phyloP scores from a whole-genome alignment of 2,797 vertebrate species.

The Chelidonichthys spinosus region DNA sequence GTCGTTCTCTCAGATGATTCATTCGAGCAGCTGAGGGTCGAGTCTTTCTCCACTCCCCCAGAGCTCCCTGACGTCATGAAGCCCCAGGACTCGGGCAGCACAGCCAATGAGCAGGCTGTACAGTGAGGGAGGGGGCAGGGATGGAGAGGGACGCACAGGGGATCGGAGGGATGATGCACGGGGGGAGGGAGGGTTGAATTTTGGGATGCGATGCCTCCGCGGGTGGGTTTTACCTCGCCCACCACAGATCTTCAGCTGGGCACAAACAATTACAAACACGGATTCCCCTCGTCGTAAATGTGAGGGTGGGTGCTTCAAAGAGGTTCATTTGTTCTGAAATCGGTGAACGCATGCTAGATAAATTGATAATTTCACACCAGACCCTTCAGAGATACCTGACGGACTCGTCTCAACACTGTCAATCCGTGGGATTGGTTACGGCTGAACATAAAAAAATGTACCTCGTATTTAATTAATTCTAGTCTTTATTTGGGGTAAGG shows the following conservation, averaged over 20 bases:
- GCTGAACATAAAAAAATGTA: constrained; percentile 74
- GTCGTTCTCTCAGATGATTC: constrained; percentile 83
- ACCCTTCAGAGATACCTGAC: constrained; percentile 70
- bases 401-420: constrained; percentile 80
- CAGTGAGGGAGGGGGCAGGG: constrained; percentile 83
- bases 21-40: constrained; percentile 90
- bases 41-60: constrained; percentile 92
- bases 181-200: constrained; percentile 47
- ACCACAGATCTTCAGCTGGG: constrained; percentile 57
- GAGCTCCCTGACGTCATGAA: constrained; percentile 96
- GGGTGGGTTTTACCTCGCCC: constrained; percentile 52
- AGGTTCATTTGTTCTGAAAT: constrained; percentile 70
- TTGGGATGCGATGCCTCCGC: constrained; percentile 69
- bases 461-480: constrained; percentile 82
- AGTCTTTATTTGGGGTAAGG: constrained; percentile 73
- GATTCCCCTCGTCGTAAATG: constrained; percentile 62
- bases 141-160: constrained; percentile 32
- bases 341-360: constrained; percentile 70
- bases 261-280: constrained; percentile 58
- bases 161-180: constrained; percentile 41
- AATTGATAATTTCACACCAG: constrained; percentile 68
- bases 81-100: constrained; percentile 93
- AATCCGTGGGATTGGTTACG: constrained; percentile 65
- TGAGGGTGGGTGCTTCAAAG: constrained; percentile 52
- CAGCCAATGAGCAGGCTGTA: constrained; percentile 92